Evolutionary conservation across 2,888 invertebrate genomes (phyloP).

Genomic region (Microctonus brassicae): DNA sequence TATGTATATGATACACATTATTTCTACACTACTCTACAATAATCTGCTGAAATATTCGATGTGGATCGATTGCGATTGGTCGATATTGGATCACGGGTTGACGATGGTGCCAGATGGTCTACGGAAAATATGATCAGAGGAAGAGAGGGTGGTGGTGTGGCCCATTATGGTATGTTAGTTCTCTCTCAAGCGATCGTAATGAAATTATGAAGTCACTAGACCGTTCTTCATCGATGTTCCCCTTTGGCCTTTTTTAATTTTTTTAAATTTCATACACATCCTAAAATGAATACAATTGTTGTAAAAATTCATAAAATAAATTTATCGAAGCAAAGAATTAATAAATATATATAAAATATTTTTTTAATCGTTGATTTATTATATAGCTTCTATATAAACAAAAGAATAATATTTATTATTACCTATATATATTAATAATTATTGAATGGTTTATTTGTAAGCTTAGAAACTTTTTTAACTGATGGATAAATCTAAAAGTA

Average conservation of each 20-base stretch:
- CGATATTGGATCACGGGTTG: slow-evolving; percentile 50
- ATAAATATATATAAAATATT: slow-evolving; percentile 14
- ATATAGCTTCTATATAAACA: too few relatives aligned
- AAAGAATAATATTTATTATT: background rate
- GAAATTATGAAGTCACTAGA: slow-evolving; percentile 57
- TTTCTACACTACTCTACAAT: too few relatives aligned
- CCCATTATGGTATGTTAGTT: slow-evolving; percentile 52
- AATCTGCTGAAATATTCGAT: slow-evolving; percentile 37
- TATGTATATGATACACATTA: too few relatives aligned
- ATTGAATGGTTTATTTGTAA: too few relatives aligned
- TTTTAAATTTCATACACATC: slow-evolving; percentile 16
- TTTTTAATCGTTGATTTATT: too few relatives aligned
- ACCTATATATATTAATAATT: background rate
- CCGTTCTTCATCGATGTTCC: slow-evolving; percentile 14
- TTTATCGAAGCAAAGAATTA: background rate
- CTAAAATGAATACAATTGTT: background rate
- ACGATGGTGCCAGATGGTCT: slow-evolving; percentile 66
- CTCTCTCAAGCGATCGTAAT: slow-evolving; percentile 53
- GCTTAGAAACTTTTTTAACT: background rate
- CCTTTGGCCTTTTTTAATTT: background rate
- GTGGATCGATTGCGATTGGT: slow-evolving; percentile 45
- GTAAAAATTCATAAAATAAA: slow-evolving; percentile 9
- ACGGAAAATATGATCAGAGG: slow-evolving; percentile 51
- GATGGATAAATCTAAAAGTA: background rate
- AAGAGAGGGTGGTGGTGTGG: too few relatives aligned